These are phyloP conservation scores for Guaruba guarouba DNA, from an alignment of 2,113 vertebrate genomes.

Conservation along the genomic window DNA sequence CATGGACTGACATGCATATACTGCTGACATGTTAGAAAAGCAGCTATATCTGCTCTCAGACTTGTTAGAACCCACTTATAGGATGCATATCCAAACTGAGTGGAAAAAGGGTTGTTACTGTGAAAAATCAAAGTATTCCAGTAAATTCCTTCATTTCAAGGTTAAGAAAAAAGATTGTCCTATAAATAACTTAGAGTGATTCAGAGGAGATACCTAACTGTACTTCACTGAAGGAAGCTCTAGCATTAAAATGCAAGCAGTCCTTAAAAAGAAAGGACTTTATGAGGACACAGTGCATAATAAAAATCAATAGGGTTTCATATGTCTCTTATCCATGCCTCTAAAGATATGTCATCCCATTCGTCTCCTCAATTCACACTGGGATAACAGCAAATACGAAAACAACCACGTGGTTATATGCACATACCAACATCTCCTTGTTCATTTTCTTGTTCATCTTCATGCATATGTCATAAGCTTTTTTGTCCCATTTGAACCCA, in stretches of 20 bases:
- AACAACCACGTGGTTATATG: neutral
- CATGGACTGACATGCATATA: constrained; percentile 22
- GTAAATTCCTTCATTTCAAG: neutral
- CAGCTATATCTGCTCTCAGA: constrained; percentile 6
- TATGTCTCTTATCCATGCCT: neutral
- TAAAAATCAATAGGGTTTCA: neutral
- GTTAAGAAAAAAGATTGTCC: neutral
- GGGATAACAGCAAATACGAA: neutral
- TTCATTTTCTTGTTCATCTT: neutral
- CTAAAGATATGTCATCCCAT: neutral
- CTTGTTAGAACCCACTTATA: neutral
- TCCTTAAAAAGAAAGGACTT: neutral
- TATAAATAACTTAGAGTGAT: neutral
- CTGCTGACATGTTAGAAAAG: constrained; percentile 19
- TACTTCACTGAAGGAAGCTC: neutral
- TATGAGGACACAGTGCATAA: neutral
- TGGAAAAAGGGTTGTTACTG: neutral
- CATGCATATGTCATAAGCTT: neutral
- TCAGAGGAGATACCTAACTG: neutral
- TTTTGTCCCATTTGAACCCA: neutral
- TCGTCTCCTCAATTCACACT: neutral
- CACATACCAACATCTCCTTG: neutral
- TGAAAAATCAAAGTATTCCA: neutral
- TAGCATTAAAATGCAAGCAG: neutral
- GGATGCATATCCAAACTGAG: neutral